Evolutionary conservation across 2,113 vertebrate genomes (phyloP).

Genomic region (Dicrurus megarhynchus): DNA sequence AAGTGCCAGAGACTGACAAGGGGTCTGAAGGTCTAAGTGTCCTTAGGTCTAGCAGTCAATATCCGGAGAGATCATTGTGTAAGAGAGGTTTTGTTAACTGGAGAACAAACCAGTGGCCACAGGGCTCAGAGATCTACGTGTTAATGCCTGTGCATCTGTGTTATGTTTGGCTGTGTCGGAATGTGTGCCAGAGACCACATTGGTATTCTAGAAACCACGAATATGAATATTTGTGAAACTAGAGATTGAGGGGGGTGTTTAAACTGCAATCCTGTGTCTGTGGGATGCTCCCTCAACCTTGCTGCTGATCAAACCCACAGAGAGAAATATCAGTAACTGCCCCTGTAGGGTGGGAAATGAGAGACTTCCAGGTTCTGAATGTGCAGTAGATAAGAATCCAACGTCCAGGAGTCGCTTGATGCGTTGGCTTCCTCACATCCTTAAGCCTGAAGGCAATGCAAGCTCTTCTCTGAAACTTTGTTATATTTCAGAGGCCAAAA

Average conservation of each 20-base stretch:
- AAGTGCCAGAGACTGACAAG: neutral
- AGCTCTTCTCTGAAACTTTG: neutral
- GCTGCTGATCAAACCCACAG: accelerated
- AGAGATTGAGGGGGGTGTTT: accelerated
- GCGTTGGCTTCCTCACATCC: accelerated
- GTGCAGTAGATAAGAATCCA: neutral
- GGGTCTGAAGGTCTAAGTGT: accelerated
- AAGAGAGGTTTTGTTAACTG: neutral
- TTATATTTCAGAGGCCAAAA: neutral
- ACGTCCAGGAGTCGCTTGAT: neutral
- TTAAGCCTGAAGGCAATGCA: neutral
- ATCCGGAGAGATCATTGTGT: neutral
- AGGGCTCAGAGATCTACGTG: accelerated
- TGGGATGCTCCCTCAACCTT: neutral
- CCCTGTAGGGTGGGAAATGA: neutral
- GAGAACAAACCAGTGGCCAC: neutral
- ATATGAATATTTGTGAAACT: neutral
- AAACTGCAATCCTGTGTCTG: neutral
- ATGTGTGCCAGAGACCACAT: accelerated
- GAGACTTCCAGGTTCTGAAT: neutral
- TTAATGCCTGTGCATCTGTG: neutral
- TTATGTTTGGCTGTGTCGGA: neutral
- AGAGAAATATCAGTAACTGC: neutral
- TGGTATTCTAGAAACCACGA: neutral
- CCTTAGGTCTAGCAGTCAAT: neutral